phyloP scores from a whole-genome alignment of 1,140 invertebrate species.

The Diachasmimorpha longicaudata region DNA sequence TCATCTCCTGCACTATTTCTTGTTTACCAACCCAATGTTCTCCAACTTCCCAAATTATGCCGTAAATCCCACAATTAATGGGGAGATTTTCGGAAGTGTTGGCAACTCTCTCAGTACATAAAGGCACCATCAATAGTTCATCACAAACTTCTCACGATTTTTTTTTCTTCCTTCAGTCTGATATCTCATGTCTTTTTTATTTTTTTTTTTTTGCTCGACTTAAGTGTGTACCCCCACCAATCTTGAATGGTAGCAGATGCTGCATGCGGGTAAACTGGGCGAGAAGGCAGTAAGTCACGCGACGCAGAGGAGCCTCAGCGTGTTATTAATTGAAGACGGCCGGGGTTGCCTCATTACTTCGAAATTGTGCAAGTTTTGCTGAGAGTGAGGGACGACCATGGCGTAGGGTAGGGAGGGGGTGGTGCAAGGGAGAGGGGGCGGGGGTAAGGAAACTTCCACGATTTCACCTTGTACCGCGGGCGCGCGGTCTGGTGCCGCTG shows the following conservation, averaged over 20 bases:
- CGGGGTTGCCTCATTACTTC: slow-evolving; percentile 31
- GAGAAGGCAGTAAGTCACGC: slow-evolving; percentile 21
- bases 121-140: neutral
- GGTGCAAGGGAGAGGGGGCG: no score
- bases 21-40: no score
- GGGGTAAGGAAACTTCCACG: slow-evolving; percentile 1
- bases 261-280: slow-evolving; percentile 14
- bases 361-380: slow-evolving; percentile 33
- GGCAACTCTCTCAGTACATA: neutral
- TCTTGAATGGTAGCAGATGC: slow-evolving; percentile 19
- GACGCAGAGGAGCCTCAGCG: slow-evolving; percentile 8
- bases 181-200: neutral
- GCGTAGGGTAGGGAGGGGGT: no score
- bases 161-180: neutral
- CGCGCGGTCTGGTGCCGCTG: neutral
- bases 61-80: no score
- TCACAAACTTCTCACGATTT: neutral
- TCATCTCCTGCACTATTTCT: no score
- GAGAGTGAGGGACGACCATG: slow-evolving; percentile 4
- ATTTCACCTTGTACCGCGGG: neutral
- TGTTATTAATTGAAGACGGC: slow-evolving; percentile 34
- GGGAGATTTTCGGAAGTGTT: no score
- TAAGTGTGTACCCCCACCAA: neutral
- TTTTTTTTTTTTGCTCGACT: neutral
- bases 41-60: no score